Evolutionary conservation across 2,113 vertebrate genomes (phyloP).

Genomic region (Casuarius casuarius): DNA sequence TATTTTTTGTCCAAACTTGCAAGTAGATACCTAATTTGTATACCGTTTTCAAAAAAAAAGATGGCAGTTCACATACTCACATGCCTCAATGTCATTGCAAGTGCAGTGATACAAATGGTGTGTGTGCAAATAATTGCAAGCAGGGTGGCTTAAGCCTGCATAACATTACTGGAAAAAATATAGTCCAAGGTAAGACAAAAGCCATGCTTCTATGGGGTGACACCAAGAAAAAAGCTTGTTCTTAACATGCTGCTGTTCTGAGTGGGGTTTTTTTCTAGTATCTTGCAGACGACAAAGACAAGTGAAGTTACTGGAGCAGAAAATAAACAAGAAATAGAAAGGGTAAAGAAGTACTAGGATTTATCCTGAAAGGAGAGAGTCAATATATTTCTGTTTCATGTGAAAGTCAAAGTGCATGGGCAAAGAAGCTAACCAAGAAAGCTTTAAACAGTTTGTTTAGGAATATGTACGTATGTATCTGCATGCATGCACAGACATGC

Average conservation of each 20-base stretch:
- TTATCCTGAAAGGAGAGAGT: neutral
- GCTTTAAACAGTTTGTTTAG: neutral
- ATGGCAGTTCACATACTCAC: fast-evolving
- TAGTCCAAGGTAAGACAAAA: neutral
- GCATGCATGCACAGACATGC: neutral
- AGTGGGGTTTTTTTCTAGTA: neutral
- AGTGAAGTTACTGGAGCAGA: neutral
- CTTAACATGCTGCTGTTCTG: neutral
- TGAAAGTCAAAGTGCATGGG: neutral
- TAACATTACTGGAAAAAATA: neutral
- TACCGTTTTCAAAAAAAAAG: neutral
- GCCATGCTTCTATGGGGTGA: fast-evolving
- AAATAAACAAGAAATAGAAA: neutral
- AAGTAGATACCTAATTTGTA: neutral
- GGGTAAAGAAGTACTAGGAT: neutral
- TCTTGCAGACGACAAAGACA: neutral
- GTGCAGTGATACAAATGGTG: neutral
- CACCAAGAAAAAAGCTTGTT: neutral
- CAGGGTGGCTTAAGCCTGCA: neutral
- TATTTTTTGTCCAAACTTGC: neutral
- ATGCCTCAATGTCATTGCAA: neutral
- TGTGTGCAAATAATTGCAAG: neutral
- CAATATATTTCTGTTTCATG: neutral
- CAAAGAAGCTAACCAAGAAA: neutral
- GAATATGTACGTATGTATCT: fast-evolving